phyloP scores from a whole-genome alignment of 2,113 vertebrate species.

The Raja brachyura region DNA sequence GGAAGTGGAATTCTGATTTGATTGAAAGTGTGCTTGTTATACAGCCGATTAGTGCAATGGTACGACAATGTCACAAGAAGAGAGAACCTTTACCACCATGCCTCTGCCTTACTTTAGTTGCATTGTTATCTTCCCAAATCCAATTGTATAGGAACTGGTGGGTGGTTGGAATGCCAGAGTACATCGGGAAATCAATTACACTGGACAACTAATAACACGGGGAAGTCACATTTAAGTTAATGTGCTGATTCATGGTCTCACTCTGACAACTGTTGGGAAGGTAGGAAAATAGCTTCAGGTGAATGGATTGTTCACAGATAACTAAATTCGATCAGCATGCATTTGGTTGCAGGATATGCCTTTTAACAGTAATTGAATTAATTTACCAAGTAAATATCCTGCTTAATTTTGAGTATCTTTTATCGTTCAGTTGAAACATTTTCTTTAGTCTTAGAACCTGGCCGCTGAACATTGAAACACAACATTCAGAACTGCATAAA shows the following conservation, averaged over 20 bases:
- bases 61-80: not conserved
- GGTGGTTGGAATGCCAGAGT: not conserved
- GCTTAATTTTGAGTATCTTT: not conserved
- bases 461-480: not conserved
- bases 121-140: not conserved
- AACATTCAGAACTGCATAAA: conserved; percentile 8
- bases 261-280: not conserved
- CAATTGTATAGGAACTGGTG: not conserved
- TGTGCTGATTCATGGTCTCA: not conserved
- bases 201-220: not conserved
- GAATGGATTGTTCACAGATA: not conserved
- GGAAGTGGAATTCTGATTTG: conserved; percentile 12
- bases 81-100: not conserved
- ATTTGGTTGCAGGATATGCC: not conserved
- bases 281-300: not conserved
- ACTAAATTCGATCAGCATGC: not conserved
- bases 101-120: not conserved
- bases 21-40: conserved; percentile 18
- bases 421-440: not conserved
- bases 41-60: not conserved
- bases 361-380: conserved; percentile 13
- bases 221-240: not conserved
- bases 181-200: not conserved
- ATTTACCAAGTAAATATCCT: not conserved
- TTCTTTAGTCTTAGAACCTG: not conserved